Evolutionary conservation across 1,140 invertebrate genomes (phyloP).

Genomic region (Antheraea mylitta): DNA sequence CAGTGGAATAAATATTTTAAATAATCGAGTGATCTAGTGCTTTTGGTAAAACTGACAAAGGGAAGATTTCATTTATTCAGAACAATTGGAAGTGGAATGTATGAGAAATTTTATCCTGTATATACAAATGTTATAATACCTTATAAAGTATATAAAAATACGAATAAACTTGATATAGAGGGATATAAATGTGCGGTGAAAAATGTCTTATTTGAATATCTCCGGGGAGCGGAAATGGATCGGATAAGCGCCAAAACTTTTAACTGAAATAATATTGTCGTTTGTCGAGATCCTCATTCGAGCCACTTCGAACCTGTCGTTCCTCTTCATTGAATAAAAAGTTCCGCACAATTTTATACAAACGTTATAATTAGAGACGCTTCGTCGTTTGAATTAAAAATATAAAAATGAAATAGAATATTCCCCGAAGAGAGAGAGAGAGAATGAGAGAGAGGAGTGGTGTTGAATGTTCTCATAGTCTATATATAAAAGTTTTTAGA

Average conservation of each 20-base stretch:
- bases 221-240: constrained; percentile 29
- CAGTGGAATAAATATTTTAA: not conserved
- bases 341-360: not conserved
- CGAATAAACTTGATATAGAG: constrained; percentile 21
- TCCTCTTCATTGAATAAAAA: not conserved
- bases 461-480: not conserved
- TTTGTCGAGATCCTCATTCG: constrained; percentile 20
- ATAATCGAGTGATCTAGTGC: not conserved
- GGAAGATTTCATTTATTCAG: not conserved
- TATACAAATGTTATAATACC: not conserved
- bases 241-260: constrained; percentile 36
- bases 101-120: not conserved
- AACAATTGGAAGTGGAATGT: not conserved
- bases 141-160: not conserved
- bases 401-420: not conserved
- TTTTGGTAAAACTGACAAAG: not conserved
- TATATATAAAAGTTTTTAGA: not conserved
- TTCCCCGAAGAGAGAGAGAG: not conserved
- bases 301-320: not conserved
- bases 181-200: constrained; percentile 27
- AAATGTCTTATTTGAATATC: constrained; percentile 41
- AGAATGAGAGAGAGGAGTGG: not conserved
- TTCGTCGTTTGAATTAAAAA: not conserved
- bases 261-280: constrained; percentile 43
- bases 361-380: not conserved